A percentile compares a stretch with the other conserved stretches of the same genome.
phyloP scores from a whole-genome alignment of 2,888 invertebrate species.

The Nomada ferruginata region DNA sequence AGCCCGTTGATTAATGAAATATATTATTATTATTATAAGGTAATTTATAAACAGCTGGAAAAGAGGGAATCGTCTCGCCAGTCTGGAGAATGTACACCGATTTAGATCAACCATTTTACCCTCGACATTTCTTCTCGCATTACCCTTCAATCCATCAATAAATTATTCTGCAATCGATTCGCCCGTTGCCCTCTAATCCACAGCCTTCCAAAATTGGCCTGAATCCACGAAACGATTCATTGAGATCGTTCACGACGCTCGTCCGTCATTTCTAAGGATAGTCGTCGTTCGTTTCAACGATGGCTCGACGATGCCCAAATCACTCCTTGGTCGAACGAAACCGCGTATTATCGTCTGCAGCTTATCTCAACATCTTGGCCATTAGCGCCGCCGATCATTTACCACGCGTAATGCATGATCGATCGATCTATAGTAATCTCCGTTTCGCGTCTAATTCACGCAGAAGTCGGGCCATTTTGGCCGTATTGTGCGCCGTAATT shows the following conservation, averaged over 20 bases:
- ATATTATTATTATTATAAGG: too few relatives aligned
- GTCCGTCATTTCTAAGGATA: not conserved
- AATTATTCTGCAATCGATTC: not conserved
- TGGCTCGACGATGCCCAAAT: not conserved
- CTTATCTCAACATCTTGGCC: slow-evolving; percentile 47
- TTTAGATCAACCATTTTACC: too few relatives aligned
- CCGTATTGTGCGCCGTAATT: slow-evolving; percentile 61
- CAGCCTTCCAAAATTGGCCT: too few relatives aligned
- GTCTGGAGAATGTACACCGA: too few relatives aligned
- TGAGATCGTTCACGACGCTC: not conserved
- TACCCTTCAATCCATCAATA: too few relatives aligned
- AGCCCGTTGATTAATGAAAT: too few relatives aligned
- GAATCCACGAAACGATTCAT: not conserved
- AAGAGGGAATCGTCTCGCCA: too few relatives aligned
- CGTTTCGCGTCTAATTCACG: slow-evolving; percentile 43
- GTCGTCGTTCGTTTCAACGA: not conserved
- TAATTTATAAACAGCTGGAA: too few relatives aligned
- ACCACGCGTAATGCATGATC: slow-evolving; percentile 41
- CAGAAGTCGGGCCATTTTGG: slow-evolving; percentile 42
- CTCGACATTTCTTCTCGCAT: too few relatives aligned
- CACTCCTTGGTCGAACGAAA: not conserved
- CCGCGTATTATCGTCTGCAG: slow-evolving; percentile 28
- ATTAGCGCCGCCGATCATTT: slow-evolving; percentile 55
- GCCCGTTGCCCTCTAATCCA: not conserved
- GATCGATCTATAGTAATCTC: slow-evolving; percentile 38